Base-by-base conservation (phyloP, 1,140 invertebrate genomes). In the Caenorhabditis inopinata region DNA sequence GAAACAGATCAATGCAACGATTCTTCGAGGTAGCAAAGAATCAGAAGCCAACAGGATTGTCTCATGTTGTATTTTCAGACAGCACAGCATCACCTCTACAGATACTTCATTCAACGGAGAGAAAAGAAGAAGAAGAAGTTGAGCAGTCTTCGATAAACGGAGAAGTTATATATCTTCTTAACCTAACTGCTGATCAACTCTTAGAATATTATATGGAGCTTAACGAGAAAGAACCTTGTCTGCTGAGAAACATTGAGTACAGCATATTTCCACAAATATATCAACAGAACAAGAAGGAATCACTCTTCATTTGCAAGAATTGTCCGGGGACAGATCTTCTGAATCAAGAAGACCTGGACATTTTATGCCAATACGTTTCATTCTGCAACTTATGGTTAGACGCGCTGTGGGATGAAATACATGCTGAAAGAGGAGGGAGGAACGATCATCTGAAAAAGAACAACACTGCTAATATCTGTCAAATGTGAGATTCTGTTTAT, bases 321-420 rank as follows among this genome's bases (percentile, higher is more conserved):
- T 68, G 58, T 38, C 58, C 58, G 1, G 58, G 58, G 6, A 42
- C 58, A 21, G 58, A 68, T 42, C 58, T 68, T 68, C 32, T 68
- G 1, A n/a, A 68, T 0, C 6, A 9, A 5, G 2, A 12, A 1
- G 58, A 68, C 21, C 1, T 68, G 32, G 32, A 16, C 0, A 38
- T 68, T 1, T 21, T 68, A 21, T 38, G 35, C n/a, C 29, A 18
- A 68, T 68, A 68, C 42, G 29, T 35, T 4, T 35, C 29, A 32
- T 68, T 68, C 11, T 9, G 29, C 11, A 68, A 38, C n/a, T 16
- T 68, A 6, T 68, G 58, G 58, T 1, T 68, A 2, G 58, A 68
- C 11, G 29, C 16, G 2, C 18, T 38, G 42, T 68, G 58, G 58
- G 16, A 16, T 2, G 5, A 68, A 38, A 68, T 68, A 14, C 32